Conservation (phyloP, 2,113 vertebrate genomes). For the Pluvianellus socialis region DNA sequence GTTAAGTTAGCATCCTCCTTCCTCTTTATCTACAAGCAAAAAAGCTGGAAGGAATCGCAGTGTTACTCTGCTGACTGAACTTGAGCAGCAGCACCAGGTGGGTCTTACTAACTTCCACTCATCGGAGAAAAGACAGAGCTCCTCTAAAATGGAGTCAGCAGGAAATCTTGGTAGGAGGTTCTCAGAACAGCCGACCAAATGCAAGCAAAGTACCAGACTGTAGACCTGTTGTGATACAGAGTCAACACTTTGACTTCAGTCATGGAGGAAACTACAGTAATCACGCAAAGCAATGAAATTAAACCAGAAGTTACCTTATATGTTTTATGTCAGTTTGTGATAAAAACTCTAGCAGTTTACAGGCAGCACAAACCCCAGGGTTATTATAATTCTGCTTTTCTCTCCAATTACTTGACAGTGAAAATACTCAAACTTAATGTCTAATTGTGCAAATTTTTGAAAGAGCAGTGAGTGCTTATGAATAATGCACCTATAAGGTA, state of each 20-base stretch:
- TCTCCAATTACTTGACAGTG: neutral
- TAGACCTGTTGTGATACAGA: neutral
- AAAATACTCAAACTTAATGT: neutral
- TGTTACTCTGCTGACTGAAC: neutral
- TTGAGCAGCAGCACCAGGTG: neutral
- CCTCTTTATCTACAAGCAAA: neutral
- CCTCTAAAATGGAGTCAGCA: neutral
- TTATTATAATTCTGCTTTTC: neutral
- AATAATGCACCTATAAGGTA: neutral
- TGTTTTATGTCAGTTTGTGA: neutral
- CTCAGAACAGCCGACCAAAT: neutral
- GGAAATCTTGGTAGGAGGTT: neutral
- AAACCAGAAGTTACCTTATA: neutral
- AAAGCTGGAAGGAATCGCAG: neutral
- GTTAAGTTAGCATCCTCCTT: constrained; percentile 12
- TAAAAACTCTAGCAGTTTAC: neutral
- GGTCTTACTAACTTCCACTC: neutral
- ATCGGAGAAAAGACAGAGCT: neutral
- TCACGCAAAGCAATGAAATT: neutral
- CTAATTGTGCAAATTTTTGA: neutral
- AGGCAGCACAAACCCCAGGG: neutral
- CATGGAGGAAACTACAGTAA: neutral
- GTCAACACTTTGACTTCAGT: neutral
- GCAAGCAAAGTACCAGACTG: neutral
- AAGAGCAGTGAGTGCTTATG: neutral